These are phyloP conservation scores for Caiman crocodilus DNA, from an alignment of 2,797 vertebrate genomes.

Conservation along the genomic window DNA sequence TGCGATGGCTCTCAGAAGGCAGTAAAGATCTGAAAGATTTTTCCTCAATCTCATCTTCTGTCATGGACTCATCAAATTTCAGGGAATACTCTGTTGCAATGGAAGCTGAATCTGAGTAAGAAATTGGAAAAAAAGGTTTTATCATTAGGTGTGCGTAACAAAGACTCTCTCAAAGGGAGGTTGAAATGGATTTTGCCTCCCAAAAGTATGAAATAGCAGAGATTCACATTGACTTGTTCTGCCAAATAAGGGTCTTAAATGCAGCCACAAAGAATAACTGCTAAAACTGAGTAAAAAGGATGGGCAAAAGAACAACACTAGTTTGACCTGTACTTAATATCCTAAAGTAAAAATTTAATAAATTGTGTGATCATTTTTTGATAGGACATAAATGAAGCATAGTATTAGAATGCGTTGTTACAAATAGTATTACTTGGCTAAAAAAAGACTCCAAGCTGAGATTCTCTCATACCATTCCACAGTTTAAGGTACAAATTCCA, in stretches of 20 bases:
- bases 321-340: not conserved
- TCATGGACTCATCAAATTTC: constrained; percentile 96
- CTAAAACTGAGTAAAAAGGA: not conserved
- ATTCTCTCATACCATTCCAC: not conserved
- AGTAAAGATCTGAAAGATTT: constrained; percentile 95
- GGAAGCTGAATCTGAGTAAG: constrained; percentile 86
- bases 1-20: constrained; percentile 95
- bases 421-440: not conserved
- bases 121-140: not conserved
- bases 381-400: not conserved
- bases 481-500: not conserved
- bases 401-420: not conserved
- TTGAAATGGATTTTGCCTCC: not conserved
- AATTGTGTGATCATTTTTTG: not conserved
- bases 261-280: not conserved
- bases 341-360: not conserved
- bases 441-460: not conserved
- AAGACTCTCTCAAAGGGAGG: not conserved
- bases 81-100: constrained; percentile 92
- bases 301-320: not conserved
- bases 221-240: not conserved
- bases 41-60: constrained; percentile 96
- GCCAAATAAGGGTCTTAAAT: not conserved
- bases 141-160: not conserved
- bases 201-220: not conserved